phyloP scores from a whole-genome alignment of 2,797 vertebrate genomes.

The Holocentrus rufus region DNA sequence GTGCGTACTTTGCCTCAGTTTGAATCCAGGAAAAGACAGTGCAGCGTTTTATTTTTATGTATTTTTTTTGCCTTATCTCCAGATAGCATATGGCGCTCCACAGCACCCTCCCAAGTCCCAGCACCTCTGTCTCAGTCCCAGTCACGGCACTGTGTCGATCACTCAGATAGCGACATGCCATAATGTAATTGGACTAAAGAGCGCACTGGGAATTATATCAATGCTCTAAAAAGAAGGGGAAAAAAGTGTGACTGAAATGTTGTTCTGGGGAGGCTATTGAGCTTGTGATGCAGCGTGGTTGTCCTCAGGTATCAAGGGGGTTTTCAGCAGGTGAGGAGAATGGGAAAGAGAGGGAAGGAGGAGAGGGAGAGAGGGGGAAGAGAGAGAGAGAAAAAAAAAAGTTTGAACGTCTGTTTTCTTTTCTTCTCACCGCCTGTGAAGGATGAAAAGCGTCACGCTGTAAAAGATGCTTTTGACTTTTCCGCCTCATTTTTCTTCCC shows the following conservation, averaged over 20 bases:
- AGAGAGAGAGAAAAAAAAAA: constrained; percentile 62
- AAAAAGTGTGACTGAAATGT: constrained; percentile 79
- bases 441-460: constrained; percentile 80
- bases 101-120: constrained; percentile 67
- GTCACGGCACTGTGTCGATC: constrained; percentile 80
- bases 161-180: constrained; percentile 83
- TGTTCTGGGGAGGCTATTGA: constrained; percentile 80
- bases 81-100: constrained; percentile 83
- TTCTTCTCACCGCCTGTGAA: constrained; percentile 78
- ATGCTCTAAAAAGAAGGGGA: constrained; percentile 57
- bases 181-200: constrained; percentile 88
- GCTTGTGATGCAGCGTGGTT: constrained; percentile 73
- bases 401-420: constrained; percentile 75
- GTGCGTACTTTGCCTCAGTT: constrained; percentile 36
- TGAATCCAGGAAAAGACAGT: constrained; percentile 37
- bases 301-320: constrained; percentile 77
- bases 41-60: too few species aligned
- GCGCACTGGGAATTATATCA: constrained; percentile 84
- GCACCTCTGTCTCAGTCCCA: constrained; percentile 63
- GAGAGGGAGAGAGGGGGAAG: constrained; percentile 29
- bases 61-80: constrained; percentile 37
- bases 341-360: constrained; percentile 39
- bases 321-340: constrained; percentile 70
- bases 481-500: constrained; percentile 72
- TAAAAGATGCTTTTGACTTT: constrained; percentile 82